Conservation (phyloP, 2,888 invertebrate genomes). For the Elegia similella region DNA sequence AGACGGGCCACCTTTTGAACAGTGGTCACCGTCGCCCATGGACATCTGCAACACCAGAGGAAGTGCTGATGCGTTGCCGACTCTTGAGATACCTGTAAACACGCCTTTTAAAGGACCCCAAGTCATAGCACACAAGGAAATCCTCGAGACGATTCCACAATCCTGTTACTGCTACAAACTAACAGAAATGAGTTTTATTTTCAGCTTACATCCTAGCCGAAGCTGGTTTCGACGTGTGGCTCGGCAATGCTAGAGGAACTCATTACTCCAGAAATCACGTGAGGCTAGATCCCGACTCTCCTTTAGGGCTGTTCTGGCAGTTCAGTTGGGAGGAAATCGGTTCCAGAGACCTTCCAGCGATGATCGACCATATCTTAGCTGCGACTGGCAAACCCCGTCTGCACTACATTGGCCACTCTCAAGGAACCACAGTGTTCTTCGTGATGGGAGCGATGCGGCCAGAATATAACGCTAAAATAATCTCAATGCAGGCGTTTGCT, state of each 20-base stretch:
- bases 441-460: constrained; percentile 83
- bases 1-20: too few relatives aligned
- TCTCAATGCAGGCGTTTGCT: constrained; percentile 82
- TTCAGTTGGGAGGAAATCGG: constrained; percentile 92
- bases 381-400: constrained; percentile 80
- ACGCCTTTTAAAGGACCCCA: too few relatives aligned
- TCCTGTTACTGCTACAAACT: too few relatives aligned
- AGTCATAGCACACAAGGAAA: too few relatives aligned
- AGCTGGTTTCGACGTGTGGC: constrained; percentile 87
- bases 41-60: too few relatives aligned
- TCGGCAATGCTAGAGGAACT: constrained; percentile 89
- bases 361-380: constrained; percentile 85
- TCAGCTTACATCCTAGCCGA: constrained; percentile 78
- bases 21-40: too few relatives aligned
- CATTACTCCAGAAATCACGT: constrained; percentile 81
- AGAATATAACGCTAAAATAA: constrained; percentile 84
- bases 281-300: constrained; percentile 47
- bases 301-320: constrained; percentile 75
- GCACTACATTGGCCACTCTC: constrained; percentile 90
- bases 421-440: constrained; percentile 83
- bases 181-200: constrained; percentile 12
- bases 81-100: too few relatives aligned
- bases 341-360: constrained; percentile 87
- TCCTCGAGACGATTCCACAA: too few relatives aligned
- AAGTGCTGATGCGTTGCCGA: too few relatives aligned